Conservation (phyloP, 2,888 invertebrate species). For the Drosophila prolongata region DNA sequence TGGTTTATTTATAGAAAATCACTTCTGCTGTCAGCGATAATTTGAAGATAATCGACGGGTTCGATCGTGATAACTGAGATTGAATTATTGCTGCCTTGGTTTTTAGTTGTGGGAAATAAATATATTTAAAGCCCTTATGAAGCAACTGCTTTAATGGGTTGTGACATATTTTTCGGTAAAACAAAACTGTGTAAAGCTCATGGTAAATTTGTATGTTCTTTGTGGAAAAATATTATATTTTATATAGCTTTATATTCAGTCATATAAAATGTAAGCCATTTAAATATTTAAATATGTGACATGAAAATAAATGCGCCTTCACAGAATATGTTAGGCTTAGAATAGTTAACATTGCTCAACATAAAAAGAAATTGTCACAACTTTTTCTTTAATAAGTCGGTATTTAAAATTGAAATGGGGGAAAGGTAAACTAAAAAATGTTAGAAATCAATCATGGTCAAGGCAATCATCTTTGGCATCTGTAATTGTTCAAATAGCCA, state of each 20-base stretch:
- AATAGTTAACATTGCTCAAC: too few relatives aligned
- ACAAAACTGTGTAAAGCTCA: too few relatives aligned
- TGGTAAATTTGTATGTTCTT: too few relatives aligned
- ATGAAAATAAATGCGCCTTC: too few relatives aligned
- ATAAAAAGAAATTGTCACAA: too few relatives aligned
- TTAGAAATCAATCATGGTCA: slow-evolving; percentile 6
- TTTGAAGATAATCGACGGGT: slow-evolving; percentile 34
- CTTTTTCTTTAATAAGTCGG: too few relatives aligned
- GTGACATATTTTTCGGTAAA: background rate
- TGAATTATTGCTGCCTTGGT: slow-evolving; percentile 11
- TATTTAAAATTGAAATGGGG: background rate
- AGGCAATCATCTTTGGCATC: slow-evolving; percentile 17
- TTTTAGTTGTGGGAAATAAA: background rate
- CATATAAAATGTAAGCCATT: background rate
- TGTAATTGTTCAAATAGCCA: slow-evolving; percentile 21
- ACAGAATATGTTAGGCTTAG: too few relatives aligned
- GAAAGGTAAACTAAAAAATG: background rate
- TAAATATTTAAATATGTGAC: too few relatives aligned
- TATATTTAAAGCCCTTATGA: background rate
- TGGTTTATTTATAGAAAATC: slow-evolving; percentile 28
- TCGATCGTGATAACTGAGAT: slow-evolving; percentile 7
- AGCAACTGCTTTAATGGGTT: background rate
- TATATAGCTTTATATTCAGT: background rate
- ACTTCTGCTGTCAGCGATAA: slow-evolving; percentile 33
- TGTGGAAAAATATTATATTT: background rate